Conservation (phyloP, 2,888 invertebrate species). For the Leptinotarsa juncta region DNA sequence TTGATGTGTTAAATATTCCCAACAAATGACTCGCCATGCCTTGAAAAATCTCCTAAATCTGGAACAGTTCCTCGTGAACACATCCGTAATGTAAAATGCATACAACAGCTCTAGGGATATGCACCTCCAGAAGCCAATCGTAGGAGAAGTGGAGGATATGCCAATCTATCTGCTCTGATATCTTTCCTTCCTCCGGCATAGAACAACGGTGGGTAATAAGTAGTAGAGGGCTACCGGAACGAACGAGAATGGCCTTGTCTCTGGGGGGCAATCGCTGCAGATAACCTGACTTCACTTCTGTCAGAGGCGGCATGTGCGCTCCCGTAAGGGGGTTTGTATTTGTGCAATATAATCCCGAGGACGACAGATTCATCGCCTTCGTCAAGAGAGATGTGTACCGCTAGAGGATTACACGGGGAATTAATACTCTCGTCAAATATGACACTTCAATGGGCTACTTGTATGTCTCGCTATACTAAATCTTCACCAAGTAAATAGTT, state of each 20-base stretch:
- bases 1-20: no score
- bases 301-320: conserved; percentile 11
- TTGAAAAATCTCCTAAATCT: not conserved
- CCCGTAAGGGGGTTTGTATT: conserved; percentile 1
- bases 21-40: no score
- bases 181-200: conserved; percentile 31
- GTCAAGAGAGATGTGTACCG: not conserved
- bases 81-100: conserved; percentile 39
- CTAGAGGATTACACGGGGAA: not conserved
- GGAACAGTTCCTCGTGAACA: conserved; percentile 5
- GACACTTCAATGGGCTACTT: no score
- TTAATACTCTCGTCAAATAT: not conserved
- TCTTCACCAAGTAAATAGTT: no score
- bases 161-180: conserved; percentile 28
- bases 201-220: conserved; percentile 29
- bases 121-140: conserved; percentile 33
- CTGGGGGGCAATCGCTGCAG: conserved; percentile 50
- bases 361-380: not conserved
- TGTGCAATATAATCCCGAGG: not conserved
- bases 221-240: conserved; percentile 29
- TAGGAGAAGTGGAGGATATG: conserved; percentile 35
- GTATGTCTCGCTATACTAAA: no score
- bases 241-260: conserved; percentile 35
- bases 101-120: conserved; percentile 27
- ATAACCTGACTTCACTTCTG: conserved; percentile 47